Evolutionary conservation across 2,888 invertebrate genomes (phyloP).

Genomic region (Cheilosia urbana): DNA sequence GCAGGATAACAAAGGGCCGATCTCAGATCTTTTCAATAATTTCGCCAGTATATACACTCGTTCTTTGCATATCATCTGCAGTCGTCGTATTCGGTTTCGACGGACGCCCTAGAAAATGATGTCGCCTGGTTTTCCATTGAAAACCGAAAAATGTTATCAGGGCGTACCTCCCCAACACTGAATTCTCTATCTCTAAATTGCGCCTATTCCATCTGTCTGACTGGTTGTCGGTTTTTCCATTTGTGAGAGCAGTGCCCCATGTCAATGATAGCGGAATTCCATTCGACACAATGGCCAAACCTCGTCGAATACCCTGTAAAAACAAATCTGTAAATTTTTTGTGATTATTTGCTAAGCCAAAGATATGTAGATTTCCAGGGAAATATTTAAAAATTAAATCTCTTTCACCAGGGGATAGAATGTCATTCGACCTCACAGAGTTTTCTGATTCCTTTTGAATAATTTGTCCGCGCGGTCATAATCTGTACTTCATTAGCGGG

Average conservation of each 20-base stretch:
- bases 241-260: too few relatives aligned
- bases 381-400: too few relatives aligned
- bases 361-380: too few relatives aligned
- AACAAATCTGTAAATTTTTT: neutral
- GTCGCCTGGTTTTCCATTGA: neutral
- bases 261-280: neutral
- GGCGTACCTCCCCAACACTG: neutral
- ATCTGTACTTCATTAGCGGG: too few relatives aligned
- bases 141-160: constrained; percentile 6
- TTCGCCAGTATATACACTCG: neutral
- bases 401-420: too few relatives aligned
- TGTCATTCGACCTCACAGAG: too few relatives aligned
- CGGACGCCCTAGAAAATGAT: neutral
- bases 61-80: constrained; percentile 7
- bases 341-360: too few relatives aligned
- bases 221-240: neutral
- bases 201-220: neutral
- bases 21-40: constrained; percentile 19
- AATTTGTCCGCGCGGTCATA: too few relatives aligned
- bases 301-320: too few relatives aligned
- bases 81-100: neutral
- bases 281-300: too few relatives aligned
- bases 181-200: neutral
- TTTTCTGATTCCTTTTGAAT: too few relatives aligned
- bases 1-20: constrained; percentile 2